Evolutionary conservation across 2,797 vertebrate genomes (phyloP).

Genomic region (Mormyrops boulengeri): DNA sequence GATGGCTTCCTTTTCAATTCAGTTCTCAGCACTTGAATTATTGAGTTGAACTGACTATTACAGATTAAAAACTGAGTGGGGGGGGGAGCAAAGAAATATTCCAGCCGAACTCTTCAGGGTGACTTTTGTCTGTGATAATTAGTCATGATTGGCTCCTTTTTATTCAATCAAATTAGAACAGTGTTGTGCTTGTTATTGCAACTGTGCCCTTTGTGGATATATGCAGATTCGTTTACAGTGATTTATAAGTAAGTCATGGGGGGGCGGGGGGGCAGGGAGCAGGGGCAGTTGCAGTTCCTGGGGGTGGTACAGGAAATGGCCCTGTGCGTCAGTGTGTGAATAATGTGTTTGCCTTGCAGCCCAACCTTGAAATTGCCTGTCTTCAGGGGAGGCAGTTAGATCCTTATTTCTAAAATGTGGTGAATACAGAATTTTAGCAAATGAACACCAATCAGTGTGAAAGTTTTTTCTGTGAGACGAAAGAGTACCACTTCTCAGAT

Average conservation of each 20-base stretch:
- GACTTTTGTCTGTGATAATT: constrained; percentile 57
- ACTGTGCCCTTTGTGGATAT: constrained; percentile 60
- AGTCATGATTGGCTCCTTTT: constrained; percentile 62
- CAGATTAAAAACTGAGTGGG: background rate
- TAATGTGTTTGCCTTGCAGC: background rate
- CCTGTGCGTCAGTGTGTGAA: background rate
- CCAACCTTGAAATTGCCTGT: background rate
- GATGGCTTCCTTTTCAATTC: background rate
- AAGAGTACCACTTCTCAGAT: background rate
- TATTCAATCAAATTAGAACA: constrained; percentile 26
- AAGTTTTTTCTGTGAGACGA: background rate
- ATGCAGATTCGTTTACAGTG: constrained; percentile 58
- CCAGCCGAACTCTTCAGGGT: constrained; percentile 11
- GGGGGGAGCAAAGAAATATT: constrained; percentile 40
- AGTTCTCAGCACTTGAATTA: constrained; percentile 11
- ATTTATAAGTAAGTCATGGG: constrained; percentile 61
- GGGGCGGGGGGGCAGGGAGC: background rate
- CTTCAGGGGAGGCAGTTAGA: background rate
- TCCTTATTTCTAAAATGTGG: background rate
- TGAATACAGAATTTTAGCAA: background rate
- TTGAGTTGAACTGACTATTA: background rate
- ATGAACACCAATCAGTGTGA: background rate
- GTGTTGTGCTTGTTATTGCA: constrained; percentile 53
- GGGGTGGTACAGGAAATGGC: background rate
- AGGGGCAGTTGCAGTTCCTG: background rate